These are phyloP conservation scores for Tigriopus japonicus DNA, from an alignment of 1,140 invertebrate genomes.

Conservation along the genomic window DNA sequence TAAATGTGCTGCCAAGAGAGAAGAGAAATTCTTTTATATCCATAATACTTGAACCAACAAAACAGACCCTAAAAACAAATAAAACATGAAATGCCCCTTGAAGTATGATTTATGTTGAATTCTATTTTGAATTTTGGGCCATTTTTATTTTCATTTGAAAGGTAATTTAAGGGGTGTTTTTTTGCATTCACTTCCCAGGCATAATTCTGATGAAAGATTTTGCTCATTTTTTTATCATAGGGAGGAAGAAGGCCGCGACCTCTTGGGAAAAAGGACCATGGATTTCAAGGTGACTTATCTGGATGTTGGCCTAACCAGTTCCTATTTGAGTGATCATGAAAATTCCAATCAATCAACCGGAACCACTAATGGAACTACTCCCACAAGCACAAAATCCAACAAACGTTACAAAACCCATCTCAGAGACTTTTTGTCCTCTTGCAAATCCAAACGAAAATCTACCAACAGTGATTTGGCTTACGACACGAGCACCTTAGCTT, in stretches of 20 bases:
- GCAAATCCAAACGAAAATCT: conserved; percentile 63
- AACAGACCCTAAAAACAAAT: no score
- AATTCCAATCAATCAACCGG: conserved; percentile 25
- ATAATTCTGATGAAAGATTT: conserved; percentile 6
- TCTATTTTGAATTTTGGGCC: no score
- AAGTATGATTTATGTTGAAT: no score
- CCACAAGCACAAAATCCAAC: conserved; percentile 33
- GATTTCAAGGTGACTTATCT: conserved; percentile 96
- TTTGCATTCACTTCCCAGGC: conserved; percentile 5
- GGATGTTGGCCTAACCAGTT: conserved; percentile 70
- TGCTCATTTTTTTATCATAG: conserved; percentile 33
- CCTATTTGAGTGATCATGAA: conserved; percentile 56
- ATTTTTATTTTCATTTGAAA: no score
- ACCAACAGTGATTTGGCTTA: conserved; percentile 22
- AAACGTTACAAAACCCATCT: conserved; percentile 78
- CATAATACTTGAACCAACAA: no score
- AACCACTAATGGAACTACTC: conserved; percentile 27
- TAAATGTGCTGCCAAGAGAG: no score
- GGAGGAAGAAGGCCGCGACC: conserved; percentile 91
- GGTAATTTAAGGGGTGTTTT: no score
- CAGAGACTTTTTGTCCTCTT: conserved; percentile 74
- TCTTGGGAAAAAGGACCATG: conserved; percentile 89
- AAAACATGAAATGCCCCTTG: no score
- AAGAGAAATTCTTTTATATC: no score
- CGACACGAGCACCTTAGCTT: conserved; percentile 45